Evolutionary conservation across 2,113 vertebrate species (phyloP).

Genomic region (Mormyrus iriodes): DNA sequence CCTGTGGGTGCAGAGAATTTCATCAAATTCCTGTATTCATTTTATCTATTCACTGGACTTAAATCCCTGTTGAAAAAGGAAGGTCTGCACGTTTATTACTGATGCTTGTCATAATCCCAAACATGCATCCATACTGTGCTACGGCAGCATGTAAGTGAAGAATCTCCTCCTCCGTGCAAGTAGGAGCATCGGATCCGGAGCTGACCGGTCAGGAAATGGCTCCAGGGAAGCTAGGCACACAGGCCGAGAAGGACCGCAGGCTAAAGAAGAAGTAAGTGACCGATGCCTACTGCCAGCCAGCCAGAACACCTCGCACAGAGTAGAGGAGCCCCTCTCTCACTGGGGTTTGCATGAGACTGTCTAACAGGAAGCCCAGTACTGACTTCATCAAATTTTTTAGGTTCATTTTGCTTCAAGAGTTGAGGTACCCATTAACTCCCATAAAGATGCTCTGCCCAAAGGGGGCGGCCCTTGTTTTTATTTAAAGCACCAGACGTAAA

Average conservation of each 20-base stretch:
- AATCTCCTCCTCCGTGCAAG: conserved; percentile 42
- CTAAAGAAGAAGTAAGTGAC: conserved; percentile 94
- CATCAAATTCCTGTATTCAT: neutral
- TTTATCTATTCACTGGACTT: neutral
- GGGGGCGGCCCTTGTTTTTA: neutral
- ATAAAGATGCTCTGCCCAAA: too few species aligned
- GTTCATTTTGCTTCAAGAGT: neutral
- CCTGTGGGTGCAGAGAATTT: neutral
- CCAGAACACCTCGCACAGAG: neutral
- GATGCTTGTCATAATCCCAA: neutral
- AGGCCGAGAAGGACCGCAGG: conserved; percentile 94
- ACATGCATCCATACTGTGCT: neutral
- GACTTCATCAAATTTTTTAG: neutral
- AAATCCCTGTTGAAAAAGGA: neutral
- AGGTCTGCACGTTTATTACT: neutral
- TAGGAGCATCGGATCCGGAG: conserved; percentile 82
- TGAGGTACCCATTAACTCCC: neutral
- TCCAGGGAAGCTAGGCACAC: conserved; percentile 88
- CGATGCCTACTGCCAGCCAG: neutral
- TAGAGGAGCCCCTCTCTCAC: neutral
- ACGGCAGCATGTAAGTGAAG: neutral
- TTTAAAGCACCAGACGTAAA: neutral
- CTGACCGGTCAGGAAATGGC: conserved; percentile 83
- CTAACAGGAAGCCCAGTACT: neutral
- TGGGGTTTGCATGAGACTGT: neutral